Conservation (phyloP, 1,140 invertebrate genomes). For the Pentalonia nigronervosa region DNA sequence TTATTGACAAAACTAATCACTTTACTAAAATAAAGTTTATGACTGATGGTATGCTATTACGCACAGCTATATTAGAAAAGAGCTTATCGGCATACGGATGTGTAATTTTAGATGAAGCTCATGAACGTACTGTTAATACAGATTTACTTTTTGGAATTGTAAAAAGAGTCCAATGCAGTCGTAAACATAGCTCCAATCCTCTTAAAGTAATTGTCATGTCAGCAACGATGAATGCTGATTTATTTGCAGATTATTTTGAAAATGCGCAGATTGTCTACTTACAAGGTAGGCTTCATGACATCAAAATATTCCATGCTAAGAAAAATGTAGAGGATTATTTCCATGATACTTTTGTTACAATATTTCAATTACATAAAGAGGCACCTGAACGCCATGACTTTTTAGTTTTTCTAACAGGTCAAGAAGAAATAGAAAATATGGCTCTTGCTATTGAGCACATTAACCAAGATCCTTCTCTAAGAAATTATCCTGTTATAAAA, state of each 20-base stretch:
- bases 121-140: constrained; percentile 94
- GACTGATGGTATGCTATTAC: constrained; percentile 93
- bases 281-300: constrained; percentile 86
- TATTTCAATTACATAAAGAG: constrained; percentile 90
- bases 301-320: constrained; percentile 78
- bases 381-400: constrained; percentile 85
- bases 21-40: constrained; percentile 87
- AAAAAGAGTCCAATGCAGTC: constrained; percentile 78
- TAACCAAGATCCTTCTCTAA: constrained; percentile 62
- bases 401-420: constrained; percentile 96
- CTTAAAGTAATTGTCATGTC: constrained; percentile 90
- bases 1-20: constrained; percentile 83
- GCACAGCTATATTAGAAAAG: constrained; percentile 83
- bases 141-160: constrained; percentile 90
- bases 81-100: constrained; percentile 79
- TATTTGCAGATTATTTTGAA: constrained; percentile 91
- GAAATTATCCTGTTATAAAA: constrained; percentile 59
- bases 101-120: constrained; percentile 95
- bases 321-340: constrained; percentile 86
- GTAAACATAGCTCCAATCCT: constrained; percentile 70
- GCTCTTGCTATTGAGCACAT: constrained; percentile 71
- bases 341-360: constrained; percentile 79
- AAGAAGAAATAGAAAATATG: constrained; percentile 96
- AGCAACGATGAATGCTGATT: constrained; percentile 94
- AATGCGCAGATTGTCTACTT: constrained; percentile 86